Conservation (phyloP, 2,888 invertebrate genomes). For the Deilephila elpenor region DNA sequence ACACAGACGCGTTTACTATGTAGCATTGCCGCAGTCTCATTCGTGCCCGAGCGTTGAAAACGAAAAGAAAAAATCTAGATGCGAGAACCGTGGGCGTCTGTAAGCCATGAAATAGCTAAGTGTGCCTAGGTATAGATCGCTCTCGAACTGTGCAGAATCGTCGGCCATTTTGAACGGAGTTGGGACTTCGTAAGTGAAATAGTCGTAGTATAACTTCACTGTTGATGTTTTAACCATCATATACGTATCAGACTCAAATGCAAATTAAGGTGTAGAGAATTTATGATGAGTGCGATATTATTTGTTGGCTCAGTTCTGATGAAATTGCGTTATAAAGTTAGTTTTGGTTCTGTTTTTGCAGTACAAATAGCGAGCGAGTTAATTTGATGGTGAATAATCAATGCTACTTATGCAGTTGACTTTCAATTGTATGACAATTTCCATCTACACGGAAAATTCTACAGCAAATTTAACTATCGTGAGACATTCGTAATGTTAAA, state of each 20-base stretch:
- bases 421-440: too few species aligned
- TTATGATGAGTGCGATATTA: not conserved
- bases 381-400: too few species aligned
- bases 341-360: too few species aligned
- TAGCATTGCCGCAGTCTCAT: conserved; percentile 16
- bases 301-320: too few species aligned
- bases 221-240: not conserved
- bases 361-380: too few species aligned
- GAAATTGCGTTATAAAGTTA: too few species aligned
- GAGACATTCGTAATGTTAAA: too few species aligned
- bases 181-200: conserved; percentile 37
- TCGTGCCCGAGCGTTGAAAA: conserved; percentile 18
- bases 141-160: conserved; percentile 28
- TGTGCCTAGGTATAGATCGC: conserved; percentile 32
- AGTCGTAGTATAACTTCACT: not conserved
- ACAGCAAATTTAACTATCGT: too few species aligned
- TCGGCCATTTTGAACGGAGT: conserved; percentile 35
- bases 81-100: conserved; percentile 26
- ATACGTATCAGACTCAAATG: not conserved
- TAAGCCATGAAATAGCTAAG: conserved; percentile 33
- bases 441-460: too few species aligned
- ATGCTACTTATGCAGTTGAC: too few species aligned
- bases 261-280: not conserved
- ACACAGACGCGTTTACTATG: not conserved
- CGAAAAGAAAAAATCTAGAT: conserved; percentile 12